phyloP scores from a whole-genome alignment of 2,888 invertebrate genomes.

The Nephrotoma guestfalica region DNA sequence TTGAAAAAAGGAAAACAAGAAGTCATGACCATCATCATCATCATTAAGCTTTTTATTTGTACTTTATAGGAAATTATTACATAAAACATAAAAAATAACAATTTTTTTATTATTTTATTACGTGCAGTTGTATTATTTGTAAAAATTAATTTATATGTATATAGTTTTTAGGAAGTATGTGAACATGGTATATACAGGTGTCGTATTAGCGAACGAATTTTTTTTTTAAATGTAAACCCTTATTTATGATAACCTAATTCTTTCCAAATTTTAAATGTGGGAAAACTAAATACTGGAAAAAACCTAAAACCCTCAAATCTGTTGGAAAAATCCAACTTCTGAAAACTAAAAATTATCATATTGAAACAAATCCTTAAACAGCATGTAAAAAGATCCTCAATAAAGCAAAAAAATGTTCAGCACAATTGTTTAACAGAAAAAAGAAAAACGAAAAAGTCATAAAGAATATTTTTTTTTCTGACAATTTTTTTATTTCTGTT shows the following conservation, averaged over 20 bases:
- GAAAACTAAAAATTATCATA: neutral
- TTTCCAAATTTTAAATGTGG: neutral
- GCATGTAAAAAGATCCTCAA: neutral
- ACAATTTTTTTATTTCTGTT: too few relatives aligned
- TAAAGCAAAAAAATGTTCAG: neutral
- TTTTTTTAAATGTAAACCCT: too few relatives aligned
- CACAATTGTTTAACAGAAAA: neutral
- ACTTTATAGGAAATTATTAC: neutral
- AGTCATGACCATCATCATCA: constrained; percentile 1
- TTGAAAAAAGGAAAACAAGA: neutral
- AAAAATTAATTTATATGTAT: neutral
- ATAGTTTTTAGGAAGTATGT: neutral
- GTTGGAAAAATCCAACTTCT: neutral
- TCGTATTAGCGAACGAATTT: too few relatives aligned
- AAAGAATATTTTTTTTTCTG: neutral
- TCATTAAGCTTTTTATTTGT: neutral
- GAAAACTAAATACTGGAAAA: neutral
- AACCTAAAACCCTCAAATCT: neutral
- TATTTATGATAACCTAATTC: neutral
- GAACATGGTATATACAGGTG: neutral
- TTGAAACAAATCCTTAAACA: neutral
- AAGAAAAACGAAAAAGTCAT: neutral
- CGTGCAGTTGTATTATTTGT: neutral
- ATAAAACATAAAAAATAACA: neutral
- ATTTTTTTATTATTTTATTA: neutral